These are phyloP conservation scores for Ammodytes marinus DNA, from an alignment of 2,113 vertebrate genomes.

Conservation along the genomic window DNA sequence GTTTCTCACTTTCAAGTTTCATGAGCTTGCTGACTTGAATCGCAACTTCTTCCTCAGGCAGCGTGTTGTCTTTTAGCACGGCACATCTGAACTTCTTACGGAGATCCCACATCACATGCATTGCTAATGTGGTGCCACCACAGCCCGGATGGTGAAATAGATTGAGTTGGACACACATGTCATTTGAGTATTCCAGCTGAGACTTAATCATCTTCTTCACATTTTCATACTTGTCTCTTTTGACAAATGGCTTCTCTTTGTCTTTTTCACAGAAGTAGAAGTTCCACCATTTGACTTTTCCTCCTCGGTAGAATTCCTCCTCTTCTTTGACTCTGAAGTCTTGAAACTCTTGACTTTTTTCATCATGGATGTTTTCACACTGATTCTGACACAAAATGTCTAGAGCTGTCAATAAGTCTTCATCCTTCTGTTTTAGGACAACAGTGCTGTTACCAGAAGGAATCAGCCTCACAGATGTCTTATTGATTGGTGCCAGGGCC, in stretches of 20 bases:
- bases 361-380: conserved; percentile 83
- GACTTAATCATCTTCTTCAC: conserved; percentile 53
- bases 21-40: conserved; percentile 57
- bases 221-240: conserved; percentile 77
- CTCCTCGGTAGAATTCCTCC: conserved; percentile 87
- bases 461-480: no score
- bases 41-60: conserved; percentile 57
- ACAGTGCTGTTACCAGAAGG: no score
- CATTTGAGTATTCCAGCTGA: conserved; percentile 43
- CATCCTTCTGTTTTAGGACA: conserved; percentile 80
- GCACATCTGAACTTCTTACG: conserved; percentile 73
- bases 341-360: conserved; percentile 77
- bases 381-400: conserved; percentile 88
- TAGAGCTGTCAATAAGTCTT: conserved; percentile 81
- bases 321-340: conserved; percentile 79
- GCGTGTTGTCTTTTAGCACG: conserved; percentile 67
- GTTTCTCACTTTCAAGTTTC: conserved; percentile 57
- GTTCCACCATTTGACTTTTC: conserved; percentile 89
- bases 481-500: no score
- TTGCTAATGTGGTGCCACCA: conserved; percentile 75
- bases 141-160: conserved; percentile 77
- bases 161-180: conserved; percentile 61
- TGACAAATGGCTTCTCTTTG: conserved; percentile 83
- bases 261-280: conserved; percentile 88
- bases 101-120: conserved; percentile 80